Evolutionary conservation across 2,113 vertebrate genomes (phyloP).

Genomic region (Albula glossodonta): DNA sequence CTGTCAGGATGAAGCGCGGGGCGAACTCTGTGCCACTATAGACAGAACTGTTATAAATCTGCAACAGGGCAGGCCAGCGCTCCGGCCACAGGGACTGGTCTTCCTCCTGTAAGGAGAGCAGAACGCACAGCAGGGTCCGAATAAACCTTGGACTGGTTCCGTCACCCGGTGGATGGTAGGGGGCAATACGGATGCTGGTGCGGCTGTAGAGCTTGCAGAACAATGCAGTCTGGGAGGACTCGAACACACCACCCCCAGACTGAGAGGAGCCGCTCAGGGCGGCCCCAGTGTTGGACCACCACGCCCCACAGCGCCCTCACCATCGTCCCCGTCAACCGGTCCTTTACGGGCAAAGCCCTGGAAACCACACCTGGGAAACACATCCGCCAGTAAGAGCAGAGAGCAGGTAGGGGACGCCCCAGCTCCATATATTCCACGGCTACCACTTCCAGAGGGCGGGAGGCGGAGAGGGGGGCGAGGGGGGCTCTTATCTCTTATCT

Average conservation of each 20-base stretch:
- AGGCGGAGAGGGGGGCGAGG: too few species aligned
- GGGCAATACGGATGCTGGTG: not conserved
- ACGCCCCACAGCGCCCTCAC: too few species aligned
- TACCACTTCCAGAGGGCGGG: too few species aligned
- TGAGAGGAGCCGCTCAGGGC: constrained; percentile 7
- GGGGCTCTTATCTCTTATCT: too few species aligned
- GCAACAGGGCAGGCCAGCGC: not conserved
- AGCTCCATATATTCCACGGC: too few species aligned
- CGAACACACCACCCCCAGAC: not conserved
- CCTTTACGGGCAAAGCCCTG: too few species aligned
- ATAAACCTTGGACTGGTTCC: not conserved
- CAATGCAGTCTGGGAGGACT: not conserved
- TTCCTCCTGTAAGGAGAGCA: not conserved
- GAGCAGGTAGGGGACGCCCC: too few species aligned
- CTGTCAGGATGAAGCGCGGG: too few species aligned
- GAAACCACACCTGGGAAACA: too few species aligned
- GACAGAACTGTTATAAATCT: not conserved
- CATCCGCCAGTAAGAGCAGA: too few species aligned
- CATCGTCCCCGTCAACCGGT: too few species aligned
- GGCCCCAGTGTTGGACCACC: not conserved
- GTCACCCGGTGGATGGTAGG: constrained; percentile 1
- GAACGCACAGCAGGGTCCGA: not conserved
- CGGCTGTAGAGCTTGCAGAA: not conserved
- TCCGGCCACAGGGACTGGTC: not conserved
- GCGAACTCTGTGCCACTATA: not conserved